A percentile compares a stretch with the other conserved stretches of the same genome.
Conservation (phyloP, 2,113 vertebrate genomes). For the Oceanodroma tethys region DNA sequence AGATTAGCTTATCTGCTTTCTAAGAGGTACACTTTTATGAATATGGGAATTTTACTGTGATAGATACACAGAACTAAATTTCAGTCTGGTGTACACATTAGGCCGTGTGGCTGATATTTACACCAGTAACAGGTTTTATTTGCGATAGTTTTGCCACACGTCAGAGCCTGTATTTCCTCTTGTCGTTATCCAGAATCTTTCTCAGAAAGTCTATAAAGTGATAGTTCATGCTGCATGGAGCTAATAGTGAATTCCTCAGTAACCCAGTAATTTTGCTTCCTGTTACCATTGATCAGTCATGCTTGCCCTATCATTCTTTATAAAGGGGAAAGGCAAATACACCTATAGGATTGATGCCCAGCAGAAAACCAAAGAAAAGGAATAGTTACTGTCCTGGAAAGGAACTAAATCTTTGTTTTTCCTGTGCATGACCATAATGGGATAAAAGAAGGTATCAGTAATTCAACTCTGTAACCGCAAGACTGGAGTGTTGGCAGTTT, state of each 20-base stretch:
- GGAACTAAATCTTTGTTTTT: not conserved
- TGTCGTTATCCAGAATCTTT: not conserved
- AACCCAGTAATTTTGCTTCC: not conserved
- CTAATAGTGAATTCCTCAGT: not conserved
- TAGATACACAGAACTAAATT: not conserved
- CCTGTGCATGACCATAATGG: not conserved
- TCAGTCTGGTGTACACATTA: not conserved
- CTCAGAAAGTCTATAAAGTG: not conserved
- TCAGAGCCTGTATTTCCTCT: not conserved
- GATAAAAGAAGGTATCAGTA: not conserved
- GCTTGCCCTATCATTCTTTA: not conserved
- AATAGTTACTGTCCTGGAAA: not conserved
- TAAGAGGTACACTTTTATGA: not conserved
- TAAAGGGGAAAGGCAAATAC: not conserved
- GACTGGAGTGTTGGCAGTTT: not conserved
- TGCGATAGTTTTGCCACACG: accelerated
- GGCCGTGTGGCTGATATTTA: not conserved
- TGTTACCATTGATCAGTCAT: not conserved
- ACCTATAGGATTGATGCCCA: not conserved
- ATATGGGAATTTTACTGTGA: not conserved
- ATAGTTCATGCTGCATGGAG: not conserved
- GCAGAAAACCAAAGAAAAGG: not conserved
- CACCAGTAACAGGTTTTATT: not conserved
- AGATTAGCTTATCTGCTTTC: not conserved
- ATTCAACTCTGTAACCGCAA: not conserved